Conservation (phyloP, 2,113 vertebrate genomes). For the human (Homo sapiens) region GRCh38 chr6:73750001-73750500, state of each 20-base stretch:
- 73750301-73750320: background rate
- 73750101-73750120: background rate
- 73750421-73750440: background rate
- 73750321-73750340: background rate
- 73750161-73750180: background rate
- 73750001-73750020: background rate
- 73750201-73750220: background rate
- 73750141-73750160: background rate
- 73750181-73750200: background rate
- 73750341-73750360: background rate
- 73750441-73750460: background rate
- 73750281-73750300: background rate
- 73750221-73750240: background rate
- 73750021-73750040: too few species aligned
- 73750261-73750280: background rate
- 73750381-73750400: background rate
- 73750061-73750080: background rate
- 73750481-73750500: fast-evolving
- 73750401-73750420: background rate
- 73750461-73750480: background rate
- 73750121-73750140: background rate
- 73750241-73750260: background rate
- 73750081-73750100: background rate
- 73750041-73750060: background rate
- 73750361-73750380: background rate